Conservation (phyloP, 2,797 vertebrate species). For the Enteromius paludinosus region DNA sequence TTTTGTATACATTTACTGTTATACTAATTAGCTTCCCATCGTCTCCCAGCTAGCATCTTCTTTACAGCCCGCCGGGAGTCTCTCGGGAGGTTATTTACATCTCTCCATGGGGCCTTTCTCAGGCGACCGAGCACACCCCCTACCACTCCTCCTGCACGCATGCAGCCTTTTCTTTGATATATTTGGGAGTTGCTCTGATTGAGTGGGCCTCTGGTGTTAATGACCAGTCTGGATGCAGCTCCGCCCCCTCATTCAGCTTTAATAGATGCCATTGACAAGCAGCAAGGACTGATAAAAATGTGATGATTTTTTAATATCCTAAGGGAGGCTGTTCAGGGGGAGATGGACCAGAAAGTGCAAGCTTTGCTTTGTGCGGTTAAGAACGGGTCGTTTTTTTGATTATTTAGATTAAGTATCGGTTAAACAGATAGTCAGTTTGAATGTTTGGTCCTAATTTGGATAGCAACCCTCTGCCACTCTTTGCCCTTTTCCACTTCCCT, state of each 20-base stretch:
- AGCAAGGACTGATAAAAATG: conserved; percentile 70
- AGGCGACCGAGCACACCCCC: conserved; percentile 78
- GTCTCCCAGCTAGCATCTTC: conserved; percentile 78
- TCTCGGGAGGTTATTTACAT: conserved; percentile 85
- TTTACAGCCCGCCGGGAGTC: conserved; percentile 74
- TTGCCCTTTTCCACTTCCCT: conserved; percentile 36
- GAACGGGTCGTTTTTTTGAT: not conserved
- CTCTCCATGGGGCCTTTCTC: conserved; percentile 78
- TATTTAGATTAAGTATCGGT: conserved; percentile 32
- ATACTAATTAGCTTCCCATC: conserved; percentile 82
- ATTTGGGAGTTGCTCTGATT: conserved; percentile 72
- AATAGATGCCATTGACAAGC: conserved; percentile 79
- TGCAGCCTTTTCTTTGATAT: conserved; percentile 78
- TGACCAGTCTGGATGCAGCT: conserved; percentile 71
- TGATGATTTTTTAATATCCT: conserved; percentile 59
- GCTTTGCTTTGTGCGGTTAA: conserved; percentile 29
- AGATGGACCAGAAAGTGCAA: conserved; percentile 36
- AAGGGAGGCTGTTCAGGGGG: conserved; percentile 42
- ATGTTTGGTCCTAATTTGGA: conserved; percentile 25
- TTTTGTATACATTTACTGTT: conserved; percentile 85
- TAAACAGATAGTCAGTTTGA: conserved; percentile 37
- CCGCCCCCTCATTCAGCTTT: conserved; percentile 76
- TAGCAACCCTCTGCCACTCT: conserved; percentile 8
- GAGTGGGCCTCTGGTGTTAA: conserved; percentile 79
- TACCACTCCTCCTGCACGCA: conserved; percentile 68